A percentile compares a stretch with the other conserved stretches of the same genome.
phyloP scores from a whole-genome alignment of 2,888 invertebrate species.

The Acanthoscelides obtectus region DNA sequence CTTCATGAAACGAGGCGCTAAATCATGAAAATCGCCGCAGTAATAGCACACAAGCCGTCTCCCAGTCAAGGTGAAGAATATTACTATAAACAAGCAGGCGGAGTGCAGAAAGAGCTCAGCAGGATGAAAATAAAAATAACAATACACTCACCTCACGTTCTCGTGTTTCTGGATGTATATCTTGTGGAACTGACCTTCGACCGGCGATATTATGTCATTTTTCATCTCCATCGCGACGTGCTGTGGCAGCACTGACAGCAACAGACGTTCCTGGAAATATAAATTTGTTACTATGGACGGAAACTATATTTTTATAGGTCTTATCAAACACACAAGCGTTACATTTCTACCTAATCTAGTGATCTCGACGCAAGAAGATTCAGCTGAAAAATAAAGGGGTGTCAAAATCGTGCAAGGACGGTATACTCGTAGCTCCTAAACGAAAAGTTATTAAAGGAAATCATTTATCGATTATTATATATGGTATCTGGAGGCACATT shows the following conservation, averaged over 20 bases:
- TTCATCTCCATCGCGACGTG: slow-evolving; percentile 94
- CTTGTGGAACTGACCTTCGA: slow-evolving; percentile 89
- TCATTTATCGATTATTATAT: no score
- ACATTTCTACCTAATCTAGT: no score
- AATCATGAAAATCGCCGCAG: background rate
- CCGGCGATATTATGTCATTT: slow-evolving; percentile 84
- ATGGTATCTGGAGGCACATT: no score
- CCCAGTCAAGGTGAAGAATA: background rate
- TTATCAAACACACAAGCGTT: no score
- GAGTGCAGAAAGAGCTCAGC: background rate
- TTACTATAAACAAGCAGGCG: background rate
- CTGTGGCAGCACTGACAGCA: slow-evolving; percentile 83
- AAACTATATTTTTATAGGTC: no score
- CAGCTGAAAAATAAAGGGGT: no score
- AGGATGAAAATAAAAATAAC: slow-evolving; percentile 8
- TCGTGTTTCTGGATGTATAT: slow-evolving; percentile 92
- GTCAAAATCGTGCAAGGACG: no score
- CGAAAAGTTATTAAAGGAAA: no score
- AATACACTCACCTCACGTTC: slow-evolving; percentile 72
- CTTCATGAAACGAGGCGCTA: background rate
- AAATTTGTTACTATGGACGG: background rate
- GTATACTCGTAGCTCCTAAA: no score
- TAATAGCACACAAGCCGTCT: background rate
- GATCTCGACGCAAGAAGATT: no score
- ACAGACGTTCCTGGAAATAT: slow-evolving; percentile 66